Conservation (phyloP, 1,140 invertebrate genomes). For the Drosophila melanica region DNA sequence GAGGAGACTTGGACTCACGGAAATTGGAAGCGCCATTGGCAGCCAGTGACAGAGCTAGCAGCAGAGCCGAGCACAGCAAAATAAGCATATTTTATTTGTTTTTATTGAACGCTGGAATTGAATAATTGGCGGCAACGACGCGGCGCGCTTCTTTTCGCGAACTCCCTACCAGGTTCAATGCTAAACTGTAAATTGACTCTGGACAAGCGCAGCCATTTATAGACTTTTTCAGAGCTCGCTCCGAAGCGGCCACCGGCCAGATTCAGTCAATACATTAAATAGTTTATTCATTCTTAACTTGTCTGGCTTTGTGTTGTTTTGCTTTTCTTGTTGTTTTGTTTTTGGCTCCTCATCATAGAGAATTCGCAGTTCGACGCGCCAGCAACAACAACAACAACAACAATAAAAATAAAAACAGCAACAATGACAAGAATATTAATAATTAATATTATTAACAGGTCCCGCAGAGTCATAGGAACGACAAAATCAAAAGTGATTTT, state of each 20-base stretch:
- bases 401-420: conserved; percentile 26
- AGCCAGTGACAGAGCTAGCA: conserved; percentile 31
- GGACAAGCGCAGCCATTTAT: conserved; percentile 82
- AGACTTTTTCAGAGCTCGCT: conserved; percentile 57
- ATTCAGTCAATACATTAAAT: conserved; percentile 63
- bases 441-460: conserved; percentile 83
- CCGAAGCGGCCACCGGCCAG: conserved; percentile 19
- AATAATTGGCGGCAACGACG: conserved; percentile 31
- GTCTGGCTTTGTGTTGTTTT: conserved; percentile 46
- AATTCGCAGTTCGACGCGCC: conserved; percentile 52
- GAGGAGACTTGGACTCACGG: conserved; percentile 55
- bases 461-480: conserved; percentile 45
- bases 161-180: conserved; percentile 83
- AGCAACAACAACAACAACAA: conserved; percentile 4
- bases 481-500: conserved; percentile 78
- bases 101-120: not conserved
- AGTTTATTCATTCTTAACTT: conserved; percentile 81
- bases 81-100: conserved; percentile 42
- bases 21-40: conserved; percentile 59
- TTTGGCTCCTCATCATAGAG: conserved; percentile 48
- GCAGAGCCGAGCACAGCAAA: conserved; percentile 41
- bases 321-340: conserved; percentile 21
- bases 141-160: conserved; percentile 58
- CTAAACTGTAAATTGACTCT: conserved; percentile 83
- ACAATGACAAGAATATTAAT: conserved; percentile 67